Evolutionary conservation across 2,797 vertebrate genomes (phyloP).

Genomic region (Notamacropus eugenii): DNA sequence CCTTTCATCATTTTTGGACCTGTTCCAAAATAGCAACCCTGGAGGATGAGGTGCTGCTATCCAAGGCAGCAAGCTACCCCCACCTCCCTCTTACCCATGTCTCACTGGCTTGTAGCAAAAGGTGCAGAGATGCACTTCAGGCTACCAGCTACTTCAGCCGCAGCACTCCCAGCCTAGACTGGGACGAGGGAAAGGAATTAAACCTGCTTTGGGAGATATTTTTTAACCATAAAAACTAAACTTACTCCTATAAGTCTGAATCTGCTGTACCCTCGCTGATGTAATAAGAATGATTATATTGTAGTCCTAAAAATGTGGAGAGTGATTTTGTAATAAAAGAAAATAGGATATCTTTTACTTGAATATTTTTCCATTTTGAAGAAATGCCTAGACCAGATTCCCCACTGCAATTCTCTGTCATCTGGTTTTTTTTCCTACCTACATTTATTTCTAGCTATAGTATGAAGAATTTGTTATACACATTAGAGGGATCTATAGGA

Average conservation of each 20-base stretch:
- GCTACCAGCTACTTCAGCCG: too few species aligned
- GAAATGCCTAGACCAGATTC: conserved; percentile 45
- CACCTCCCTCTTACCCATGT: background rate
- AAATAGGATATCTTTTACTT: conserved; percentile 55
- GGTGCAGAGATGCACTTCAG: too few species aligned
- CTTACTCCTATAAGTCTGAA: background rate
- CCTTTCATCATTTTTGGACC: background rate
- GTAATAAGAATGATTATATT: conserved; percentile 16
- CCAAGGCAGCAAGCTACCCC: too few species aligned
- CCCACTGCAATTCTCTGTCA: conserved; percentile 59
- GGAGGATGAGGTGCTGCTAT: background rate
- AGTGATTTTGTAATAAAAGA: conserved; percentile 58
- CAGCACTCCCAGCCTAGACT: background rate
- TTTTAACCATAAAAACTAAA: conserved; percentile 19
- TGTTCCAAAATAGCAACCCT: background rate
- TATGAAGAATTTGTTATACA: background rate
- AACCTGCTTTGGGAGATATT: background rate
- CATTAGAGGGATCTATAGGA: background rate
- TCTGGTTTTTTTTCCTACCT: background rate
- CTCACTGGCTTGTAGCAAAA: background rate
- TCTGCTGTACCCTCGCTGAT: conserved; percentile 8
- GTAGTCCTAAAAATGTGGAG: conserved; percentile 52
- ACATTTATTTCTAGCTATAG: background rate
- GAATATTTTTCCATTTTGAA: conserved; percentile 57
- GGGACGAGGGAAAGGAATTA: background rate